A percentile compares a stretch with the other conserved stretches of the same genome.
phyloP scores from a whole-genome alignment of 2,797 vertebrate genomes.

The Eulemur rubriventer region DNA sequence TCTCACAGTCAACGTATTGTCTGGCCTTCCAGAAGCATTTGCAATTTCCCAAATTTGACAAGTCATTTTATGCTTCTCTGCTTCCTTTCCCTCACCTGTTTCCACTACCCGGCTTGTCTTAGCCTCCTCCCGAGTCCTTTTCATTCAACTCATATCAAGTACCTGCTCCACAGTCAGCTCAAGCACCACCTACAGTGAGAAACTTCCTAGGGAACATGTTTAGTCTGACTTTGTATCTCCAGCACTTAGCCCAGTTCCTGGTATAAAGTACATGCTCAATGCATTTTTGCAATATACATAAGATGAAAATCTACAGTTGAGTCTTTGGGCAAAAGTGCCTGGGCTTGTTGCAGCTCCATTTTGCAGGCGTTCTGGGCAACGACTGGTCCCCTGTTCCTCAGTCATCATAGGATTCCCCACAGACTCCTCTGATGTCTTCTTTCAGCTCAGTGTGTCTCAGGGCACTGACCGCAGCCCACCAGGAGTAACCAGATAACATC shows the following conservation, averaged over 20 bases:
- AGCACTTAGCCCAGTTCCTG: background rate
- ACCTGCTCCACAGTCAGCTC: background rate
- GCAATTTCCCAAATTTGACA: conserved; percentile 10
- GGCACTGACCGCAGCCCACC: background rate
- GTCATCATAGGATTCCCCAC: background rate
- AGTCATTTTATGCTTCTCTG: background rate
- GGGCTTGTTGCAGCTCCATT: background rate
- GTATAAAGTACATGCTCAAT: background rate
- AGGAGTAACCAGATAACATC: background rate
- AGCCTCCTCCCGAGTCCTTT: background rate
- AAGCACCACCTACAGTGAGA: background rate
- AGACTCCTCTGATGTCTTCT: background rate
- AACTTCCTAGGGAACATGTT: background rate
- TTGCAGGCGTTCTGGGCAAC: background rate
- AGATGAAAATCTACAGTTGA: background rate
- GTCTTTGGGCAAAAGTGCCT: background rate
- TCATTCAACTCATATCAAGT: background rate
- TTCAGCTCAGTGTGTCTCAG: background rate
- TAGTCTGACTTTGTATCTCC: background rate
- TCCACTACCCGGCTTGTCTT: background rate
- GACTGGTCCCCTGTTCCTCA: background rate
- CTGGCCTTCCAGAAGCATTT: background rate
- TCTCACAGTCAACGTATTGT: background rate
- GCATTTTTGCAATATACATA: background rate
- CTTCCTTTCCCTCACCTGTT: background rate